These are phyloP conservation scores for Rattus rattus DNA, from an alignment of 2,113 vertebrate genomes.

Conservation along the genomic window DNA sequence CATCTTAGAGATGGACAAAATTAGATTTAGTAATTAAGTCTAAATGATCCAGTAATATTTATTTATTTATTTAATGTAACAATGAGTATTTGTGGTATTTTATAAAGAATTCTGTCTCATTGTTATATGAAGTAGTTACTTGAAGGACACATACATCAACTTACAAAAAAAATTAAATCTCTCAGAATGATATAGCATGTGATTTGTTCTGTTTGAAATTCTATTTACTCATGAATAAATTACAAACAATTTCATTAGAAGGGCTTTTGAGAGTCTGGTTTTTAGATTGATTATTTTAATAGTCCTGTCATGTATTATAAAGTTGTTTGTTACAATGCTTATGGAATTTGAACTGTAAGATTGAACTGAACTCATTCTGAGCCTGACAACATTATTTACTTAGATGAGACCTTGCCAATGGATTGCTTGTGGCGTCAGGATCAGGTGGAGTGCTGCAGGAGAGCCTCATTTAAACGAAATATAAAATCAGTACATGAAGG, in stretches of 20 bases:
- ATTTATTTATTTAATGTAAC: slow-evolving; percentile 17
- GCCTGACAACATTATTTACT: slow-evolving; percentile 31
- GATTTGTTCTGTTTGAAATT: slow-evolving; percentile 63
- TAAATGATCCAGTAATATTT: neutral
- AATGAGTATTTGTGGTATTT: neutral
- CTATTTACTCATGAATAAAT: slow-evolving; percentile 63
- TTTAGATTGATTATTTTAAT: slow-evolving; percentile 59
- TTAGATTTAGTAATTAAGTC: neutral
- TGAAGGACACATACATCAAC: neutral
- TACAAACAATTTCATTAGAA: slow-evolving; percentile 67
- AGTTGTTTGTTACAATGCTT: slow-evolving; percentile 48
- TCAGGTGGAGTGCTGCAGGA: slow-evolving; percentile 1
- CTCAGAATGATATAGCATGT: slow-evolving; percentile 31
- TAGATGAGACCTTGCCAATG: slow-evolving; percentile 13
- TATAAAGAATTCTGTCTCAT: slow-evolving; percentile 35
- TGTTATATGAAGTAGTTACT: neutral
- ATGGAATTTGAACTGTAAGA: slow-evolving; percentile 53
- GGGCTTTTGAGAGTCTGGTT: slow-evolving; percentile 28
- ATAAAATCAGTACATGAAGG: neutral
- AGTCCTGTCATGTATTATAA: slow-evolving; percentile 60
- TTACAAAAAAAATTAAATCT: neutral
- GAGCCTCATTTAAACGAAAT: slow-evolving; percentile 28
- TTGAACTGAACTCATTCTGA: slow-evolving; percentile 47
- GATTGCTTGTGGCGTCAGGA: neutral
- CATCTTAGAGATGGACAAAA: slow-evolving; percentile 2